Evolutionary conservation across 2,797 vertebrate species (phyloP), one percentile per base, ranked within the genome.

Genomic region (Pangasius mekongensis): DNA sequence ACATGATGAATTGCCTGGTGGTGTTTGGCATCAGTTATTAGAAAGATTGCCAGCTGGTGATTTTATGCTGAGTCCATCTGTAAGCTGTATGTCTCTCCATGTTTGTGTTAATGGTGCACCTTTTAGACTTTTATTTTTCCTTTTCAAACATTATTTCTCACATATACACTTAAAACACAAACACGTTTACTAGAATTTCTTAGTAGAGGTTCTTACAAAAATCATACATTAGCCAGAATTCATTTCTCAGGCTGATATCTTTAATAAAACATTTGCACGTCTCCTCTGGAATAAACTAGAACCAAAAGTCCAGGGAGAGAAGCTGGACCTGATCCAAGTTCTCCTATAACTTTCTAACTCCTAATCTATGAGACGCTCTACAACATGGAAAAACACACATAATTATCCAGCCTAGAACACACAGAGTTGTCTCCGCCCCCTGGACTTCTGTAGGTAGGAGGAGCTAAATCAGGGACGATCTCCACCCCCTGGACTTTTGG

Each of bases 1-100:
- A 69, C 64, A 88, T 93, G 91, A 93, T 91, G 89, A 88, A 90
- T 91, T 85, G 85, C 85, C 69, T 83, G 82, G 54, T 58, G 56
- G 78, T 27, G 66, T 60, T 86, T 74, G 83, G 83, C 54, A 81
- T 81, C 83, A 89, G 62, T 56, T 69, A 69, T n/a, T 62, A 77
- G 80, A 89, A 74, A 90, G 36, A 69, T 14, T 76, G 43, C 58
- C 4, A 2, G 85, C 67, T 69, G 77, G 80, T 87, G 83, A 87
- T 78, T 86, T 84, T 67, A 80, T 20, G 58, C 84, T 83, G 64
- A 90, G 60, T 76, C 49, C 58, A 56, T 90, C 90, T 87, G 87
- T 91, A 73, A 58, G 87, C 82, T 80, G 54, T 39, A 27, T 18
- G 82, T 87, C 89, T 91, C 66, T 89, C 90, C 56, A 22, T 67